Percentiles rank a stretch among this genome's conserved stretches.
Conservation (phyloP, 2,888 invertebrate genomes). For the Operophtera brumata region DNA sequence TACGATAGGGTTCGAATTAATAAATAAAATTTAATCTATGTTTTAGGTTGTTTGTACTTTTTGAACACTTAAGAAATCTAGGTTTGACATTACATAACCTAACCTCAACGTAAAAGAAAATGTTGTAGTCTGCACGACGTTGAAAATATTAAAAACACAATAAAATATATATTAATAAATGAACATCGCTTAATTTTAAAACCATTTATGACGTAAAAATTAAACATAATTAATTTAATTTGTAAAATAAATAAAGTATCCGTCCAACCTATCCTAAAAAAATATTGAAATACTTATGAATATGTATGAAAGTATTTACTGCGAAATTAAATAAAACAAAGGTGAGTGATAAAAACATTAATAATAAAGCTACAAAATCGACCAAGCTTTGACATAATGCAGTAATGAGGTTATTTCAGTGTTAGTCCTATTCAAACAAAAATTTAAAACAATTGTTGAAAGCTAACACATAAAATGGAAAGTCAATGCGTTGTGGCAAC, state of each 20-base stretch:
- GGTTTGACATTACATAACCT: slow-evolving; percentile 65
- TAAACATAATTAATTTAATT: no score
- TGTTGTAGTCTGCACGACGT: slow-evolving; percentile 49
- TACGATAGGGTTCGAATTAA: neutral
- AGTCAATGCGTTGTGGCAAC: slow-evolving; percentile 41
- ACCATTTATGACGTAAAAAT: no score
- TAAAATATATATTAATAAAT: neutral
- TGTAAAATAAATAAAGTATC: no score
- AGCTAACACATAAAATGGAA: slow-evolving; percentile 26
- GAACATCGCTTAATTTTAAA: no score
- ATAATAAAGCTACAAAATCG: slow-evolving; percentile 26
- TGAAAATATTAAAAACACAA: neutral
- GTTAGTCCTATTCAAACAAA: neutral
- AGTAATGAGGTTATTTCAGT: slow-evolving; percentile 46
- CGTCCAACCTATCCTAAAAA: no score
- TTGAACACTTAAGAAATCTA: slow-evolving; percentile 15
- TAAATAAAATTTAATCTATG: neutral
- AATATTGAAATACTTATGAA: no score
- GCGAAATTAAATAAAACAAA: neutral
- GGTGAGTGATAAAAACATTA: slow-evolving; percentile 5
- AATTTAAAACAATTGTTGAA: neutral
- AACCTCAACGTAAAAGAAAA: slow-evolving; percentile 55
- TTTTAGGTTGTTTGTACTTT: neutral
- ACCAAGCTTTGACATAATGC: slow-evolving; percentile 64
- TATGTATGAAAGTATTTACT: no score